Conservation (phyloP, 2,113 vertebrate species). For the Jacana jacana region DNA sequence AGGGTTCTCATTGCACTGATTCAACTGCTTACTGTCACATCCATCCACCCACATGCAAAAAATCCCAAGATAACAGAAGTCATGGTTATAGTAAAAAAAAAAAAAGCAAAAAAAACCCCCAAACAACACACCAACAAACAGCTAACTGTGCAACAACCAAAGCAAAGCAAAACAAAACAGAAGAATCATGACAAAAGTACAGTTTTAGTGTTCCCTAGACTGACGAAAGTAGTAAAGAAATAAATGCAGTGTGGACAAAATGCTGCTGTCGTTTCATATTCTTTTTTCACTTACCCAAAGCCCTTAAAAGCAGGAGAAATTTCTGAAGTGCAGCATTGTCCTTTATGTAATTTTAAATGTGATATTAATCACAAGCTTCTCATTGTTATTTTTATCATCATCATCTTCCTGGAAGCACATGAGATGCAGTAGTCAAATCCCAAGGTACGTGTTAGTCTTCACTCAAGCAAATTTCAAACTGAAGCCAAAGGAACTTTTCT, state of each 20-base stretch:
- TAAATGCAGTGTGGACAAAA: background rate
- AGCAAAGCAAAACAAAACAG: background rate
- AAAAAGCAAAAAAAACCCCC: background rate
- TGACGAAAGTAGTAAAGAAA: background rate
- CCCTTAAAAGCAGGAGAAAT: background rate
- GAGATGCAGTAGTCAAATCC: background rate
- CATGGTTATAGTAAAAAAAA: background rate
- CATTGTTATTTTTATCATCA: background rate
- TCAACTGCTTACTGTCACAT: background rate
- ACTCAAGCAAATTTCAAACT: background rate
- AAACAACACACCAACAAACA: background rate
- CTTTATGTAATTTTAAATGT: background rate
- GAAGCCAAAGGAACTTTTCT: background rate
- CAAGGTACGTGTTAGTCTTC: background rate
- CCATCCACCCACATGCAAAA: background rate
- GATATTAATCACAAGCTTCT: background rate
- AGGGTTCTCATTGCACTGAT: background rate
- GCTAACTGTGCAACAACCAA: background rate
- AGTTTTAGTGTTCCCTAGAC: background rate
- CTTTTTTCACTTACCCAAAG: background rate
- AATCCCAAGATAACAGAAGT: slow-evolving; percentile 6
- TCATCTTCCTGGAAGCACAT: background rate
- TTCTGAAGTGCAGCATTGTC: background rate
- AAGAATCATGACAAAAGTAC: background rate
- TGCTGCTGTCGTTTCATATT: background rate